Percentiles rank a stretch among this genome's conserved stretches.
Evolutionary conservation across 2,113 vertebrate genomes (phyloP).

Genomic region (Strigops habroptila): DNA sequence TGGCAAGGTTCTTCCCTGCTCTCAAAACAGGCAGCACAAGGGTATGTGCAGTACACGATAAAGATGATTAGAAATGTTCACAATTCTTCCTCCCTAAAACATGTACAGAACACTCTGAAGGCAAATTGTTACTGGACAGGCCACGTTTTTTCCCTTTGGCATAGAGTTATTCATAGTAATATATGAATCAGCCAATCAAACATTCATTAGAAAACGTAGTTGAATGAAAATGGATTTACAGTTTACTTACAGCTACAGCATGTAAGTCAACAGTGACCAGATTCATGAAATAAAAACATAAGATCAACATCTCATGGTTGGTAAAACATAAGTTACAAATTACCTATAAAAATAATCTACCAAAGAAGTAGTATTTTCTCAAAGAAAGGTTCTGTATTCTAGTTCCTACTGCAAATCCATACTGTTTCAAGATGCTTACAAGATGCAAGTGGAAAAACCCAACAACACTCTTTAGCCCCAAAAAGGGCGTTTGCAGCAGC

Average conservation of each 20-base stretch:
- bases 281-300: not conserved
- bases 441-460: not conserved
- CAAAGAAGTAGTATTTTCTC: not conserved
- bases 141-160: not conserved
- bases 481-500: not conserved
- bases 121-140: not conserved
- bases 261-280: conserved; percentile 14
- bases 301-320: not conserved
- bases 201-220: not conserved
- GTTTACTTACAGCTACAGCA: conserved; percentile 37
- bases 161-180: not conserved
- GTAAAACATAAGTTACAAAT: not conserved
- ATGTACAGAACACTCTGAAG: not conserved
- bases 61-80: not conserved
- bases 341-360: not conserved
- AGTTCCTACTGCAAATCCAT: not conserved
- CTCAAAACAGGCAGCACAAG: not conserved
- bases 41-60: not conserved
- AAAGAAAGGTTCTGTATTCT: not conserved
- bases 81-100: not conserved
- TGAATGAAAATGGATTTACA: conserved; percentile 46
- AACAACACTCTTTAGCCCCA: not conserved
- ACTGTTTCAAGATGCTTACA: not conserved
- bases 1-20: not conserved
- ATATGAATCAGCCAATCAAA: not conserved